phyloP scores from a whole-genome alignment of 2,888 invertebrate genomes.

The Diaperis boleti region DNA sequence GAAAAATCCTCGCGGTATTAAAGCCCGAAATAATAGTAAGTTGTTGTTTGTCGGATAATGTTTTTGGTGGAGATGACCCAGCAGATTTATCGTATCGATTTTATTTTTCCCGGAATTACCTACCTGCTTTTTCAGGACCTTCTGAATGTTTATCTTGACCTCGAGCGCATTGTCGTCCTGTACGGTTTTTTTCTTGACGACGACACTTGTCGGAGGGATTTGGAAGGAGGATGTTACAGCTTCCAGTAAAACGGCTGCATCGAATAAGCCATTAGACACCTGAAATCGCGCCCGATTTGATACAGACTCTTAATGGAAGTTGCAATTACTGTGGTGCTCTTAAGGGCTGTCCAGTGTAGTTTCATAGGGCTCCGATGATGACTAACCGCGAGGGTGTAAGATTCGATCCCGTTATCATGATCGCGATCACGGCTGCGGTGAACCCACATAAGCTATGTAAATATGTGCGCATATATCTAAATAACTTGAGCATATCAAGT shows the following conservation, averaged over 20 bases:
- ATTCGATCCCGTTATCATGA: slow-evolving; percentile 42
- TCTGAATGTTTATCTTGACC: slow-evolving; percentile 69
- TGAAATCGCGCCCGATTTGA: slow-evolving; percentile 55
- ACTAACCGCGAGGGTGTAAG: slow-evolving; percentile 35
- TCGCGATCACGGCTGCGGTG: slow-evolving; percentile 43
- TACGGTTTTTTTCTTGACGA: slow-evolving; percentile 78
- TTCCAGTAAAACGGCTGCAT: slow-evolving; percentile 64
- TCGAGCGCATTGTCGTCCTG: slow-evolving; percentile 74
- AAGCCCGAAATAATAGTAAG: too few relatives aligned
- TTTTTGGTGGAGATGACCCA: too few relatives aligned
- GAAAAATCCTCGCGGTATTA: too few relatives aligned
- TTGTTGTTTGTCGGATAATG: too few relatives aligned
- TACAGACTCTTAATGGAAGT: slow-evolving; percentile 33
- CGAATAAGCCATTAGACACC: slow-evolving; percentile 75
- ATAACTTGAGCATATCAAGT: slow-evolving; percentile 56
- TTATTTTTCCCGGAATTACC: slow-evolving; percentile 39
- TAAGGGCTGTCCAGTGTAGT: slow-evolving; percentile 39
- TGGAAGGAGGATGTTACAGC: slow-evolving; percentile 74
- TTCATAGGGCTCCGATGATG: slow-evolving; percentile 21
- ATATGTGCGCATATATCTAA: slow-evolving; percentile 60
- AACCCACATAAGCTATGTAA: slow-evolving; percentile 54
- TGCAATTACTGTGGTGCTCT: slow-evolving; percentile 38
- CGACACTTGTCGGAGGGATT: slow-evolving; percentile 75
- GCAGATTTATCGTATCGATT: too few relatives aligned
- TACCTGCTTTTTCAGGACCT: slow-evolving; percentile 56